Conservation (phyloP, 2,113 vertebrate genomes). For the Actenoides hombroni region DNA sequence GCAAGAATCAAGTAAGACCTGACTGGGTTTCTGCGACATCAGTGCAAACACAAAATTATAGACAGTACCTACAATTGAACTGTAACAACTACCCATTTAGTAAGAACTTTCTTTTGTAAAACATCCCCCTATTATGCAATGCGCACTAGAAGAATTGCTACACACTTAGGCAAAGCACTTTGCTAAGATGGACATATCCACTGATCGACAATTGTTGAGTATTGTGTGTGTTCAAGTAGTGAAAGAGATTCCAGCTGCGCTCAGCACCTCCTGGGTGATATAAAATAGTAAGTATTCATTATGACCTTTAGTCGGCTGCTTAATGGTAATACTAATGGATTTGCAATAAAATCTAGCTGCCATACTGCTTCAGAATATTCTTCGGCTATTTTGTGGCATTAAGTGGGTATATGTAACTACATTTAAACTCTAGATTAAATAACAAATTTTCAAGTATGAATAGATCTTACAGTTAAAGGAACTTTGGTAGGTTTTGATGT, state of each 20-base stretch:
- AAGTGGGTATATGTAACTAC: constrained; percentile 36
- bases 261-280: constrained; percentile 59
- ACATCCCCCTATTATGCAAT: background rate
- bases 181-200: constrained; percentile 22
- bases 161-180: constrained; percentile 11
- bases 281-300: constrained; percentile 65
- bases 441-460: constrained; percentile 33
- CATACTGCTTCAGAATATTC: constrained; percentile 44
- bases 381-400: constrained; percentile 44
- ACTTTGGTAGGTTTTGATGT: background rate
- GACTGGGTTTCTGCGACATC: background rate
- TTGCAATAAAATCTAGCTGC: constrained; percentile 54
- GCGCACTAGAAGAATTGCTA: background rate
- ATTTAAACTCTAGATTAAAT: constrained; percentile 38
- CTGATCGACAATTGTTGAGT: constrained; percentile 39
- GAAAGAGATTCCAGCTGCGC: constrained; percentile 56
- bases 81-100: background rate
- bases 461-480: constrained; percentile 8
- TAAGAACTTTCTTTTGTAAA: background rate
- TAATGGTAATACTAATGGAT: constrained; percentile 60
- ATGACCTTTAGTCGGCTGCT: constrained; percentile 67
- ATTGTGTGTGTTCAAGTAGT: constrained; percentile 33
- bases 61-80: background rate
- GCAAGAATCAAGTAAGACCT: background rate
- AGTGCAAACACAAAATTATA: background rate